These are phyloP conservation scores for Ormyrus nitidulus DNA, from an alignment of 2,888 invertebrate species.

Conservation along the genomic window DNA sequence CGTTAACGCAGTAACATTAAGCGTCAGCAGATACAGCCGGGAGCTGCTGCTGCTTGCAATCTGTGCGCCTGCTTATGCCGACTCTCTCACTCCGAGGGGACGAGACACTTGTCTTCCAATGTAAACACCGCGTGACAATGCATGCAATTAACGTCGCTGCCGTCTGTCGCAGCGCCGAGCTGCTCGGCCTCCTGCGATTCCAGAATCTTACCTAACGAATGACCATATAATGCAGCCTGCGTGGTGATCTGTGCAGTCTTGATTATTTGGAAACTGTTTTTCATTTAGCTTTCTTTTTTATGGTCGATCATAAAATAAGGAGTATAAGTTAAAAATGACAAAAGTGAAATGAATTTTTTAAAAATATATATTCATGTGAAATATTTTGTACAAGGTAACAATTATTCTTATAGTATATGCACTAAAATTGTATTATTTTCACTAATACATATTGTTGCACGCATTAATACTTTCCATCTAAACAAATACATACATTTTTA, in stretches of 20 bases:
- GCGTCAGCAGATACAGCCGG: slow-evolving; percentile 42
- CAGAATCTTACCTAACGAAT: slow-evolving; percentile 7
- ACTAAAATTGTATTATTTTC: no score
- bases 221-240: not conserved
- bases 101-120: slow-evolving; percentile 43
- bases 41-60: not conserved
- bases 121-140: slow-evolving; percentile 50
- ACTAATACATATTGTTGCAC: no score
- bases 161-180: slow-evolving; percentile 9
- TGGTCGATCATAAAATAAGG: no score
- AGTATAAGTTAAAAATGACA: no score
- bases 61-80: not conserved
- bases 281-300: no score
- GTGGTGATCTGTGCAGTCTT: not conserved
- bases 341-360: no score
- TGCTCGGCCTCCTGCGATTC: slow-evolving; percentile 4
- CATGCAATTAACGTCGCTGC: slow-evolving; percentile 49
- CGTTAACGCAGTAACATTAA: slow-evolving; percentile 32
- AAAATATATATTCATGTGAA: no score
- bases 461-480: no score
- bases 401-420: no score
- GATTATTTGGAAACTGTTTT: not conserved
- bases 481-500: not conserved
- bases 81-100: slow-evolving; percentile 11
- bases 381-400: no score